Conservation (phyloP, 2,888 invertebrate species). For the Eilema caniola region DNA sequence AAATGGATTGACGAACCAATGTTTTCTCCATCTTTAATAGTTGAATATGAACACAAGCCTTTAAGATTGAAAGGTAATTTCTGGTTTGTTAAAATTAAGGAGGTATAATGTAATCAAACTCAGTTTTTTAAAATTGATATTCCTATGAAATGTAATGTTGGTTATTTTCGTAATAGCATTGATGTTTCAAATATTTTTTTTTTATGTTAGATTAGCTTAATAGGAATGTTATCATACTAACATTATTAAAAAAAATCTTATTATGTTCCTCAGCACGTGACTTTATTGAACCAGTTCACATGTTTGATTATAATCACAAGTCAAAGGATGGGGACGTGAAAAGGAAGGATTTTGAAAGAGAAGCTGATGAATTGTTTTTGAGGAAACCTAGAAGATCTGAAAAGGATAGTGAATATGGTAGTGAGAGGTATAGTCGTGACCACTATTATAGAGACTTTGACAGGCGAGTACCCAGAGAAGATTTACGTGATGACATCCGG, state of each 20-base stretch:
- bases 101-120: no score
- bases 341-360: slow-evolving; percentile 73
- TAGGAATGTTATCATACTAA: not conserved
- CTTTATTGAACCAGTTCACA: slow-evolving; percentile 88
- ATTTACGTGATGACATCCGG: slow-evolving; percentile 41
- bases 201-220: slow-evolving; percentile 1
- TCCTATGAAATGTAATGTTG: no score
- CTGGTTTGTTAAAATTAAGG: no score
- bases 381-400: slow-evolving; percentile 65
- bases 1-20: slow-evolving; percentile 82
- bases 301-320: slow-evolving; percentile 91
- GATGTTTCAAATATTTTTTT: not conserved
- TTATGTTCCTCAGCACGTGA: slow-evolving; percentile 64
- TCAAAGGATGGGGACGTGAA: slow-evolving; percentile 77
- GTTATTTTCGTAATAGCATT: no score
- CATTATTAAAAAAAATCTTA: slow-evolving; percentile 3
- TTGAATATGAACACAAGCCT: slow-evolving; percentile 91
- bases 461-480: slow-evolving; percentile 60
- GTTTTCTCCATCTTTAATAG: slow-evolving; percentile 86
- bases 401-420: slow-evolving; percentile 54
- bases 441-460: slow-evolving; percentile 59
- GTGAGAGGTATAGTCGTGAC: slow-evolving; percentile 61
- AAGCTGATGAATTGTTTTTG: slow-evolving; percentile 72
- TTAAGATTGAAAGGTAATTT: slow-evolving; percentile 84
- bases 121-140: not conserved